Evolutionary conservation across 2,113 vertebrate genomes (phyloP).

Genomic region (Amblyornis subalaris): DNA sequence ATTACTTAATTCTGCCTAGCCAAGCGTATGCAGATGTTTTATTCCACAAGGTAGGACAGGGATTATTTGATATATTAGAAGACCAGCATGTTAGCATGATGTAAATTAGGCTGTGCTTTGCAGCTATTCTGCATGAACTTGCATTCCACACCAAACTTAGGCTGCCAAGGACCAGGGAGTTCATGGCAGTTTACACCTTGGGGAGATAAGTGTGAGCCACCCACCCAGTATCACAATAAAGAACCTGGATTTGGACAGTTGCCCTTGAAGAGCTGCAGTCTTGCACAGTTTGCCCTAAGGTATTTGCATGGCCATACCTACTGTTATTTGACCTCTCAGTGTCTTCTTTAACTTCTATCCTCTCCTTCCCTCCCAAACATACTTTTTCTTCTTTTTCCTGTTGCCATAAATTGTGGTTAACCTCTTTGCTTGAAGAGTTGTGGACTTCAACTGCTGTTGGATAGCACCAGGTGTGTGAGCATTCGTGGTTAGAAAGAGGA

Average conservation of each 20-base stretch:
- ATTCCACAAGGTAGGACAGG: not conserved
- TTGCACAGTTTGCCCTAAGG: not conserved
- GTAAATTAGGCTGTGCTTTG: not conserved
- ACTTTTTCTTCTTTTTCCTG: conserved; percentile 50
- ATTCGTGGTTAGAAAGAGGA: conserved; percentile 52
- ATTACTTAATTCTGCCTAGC: not conserved
- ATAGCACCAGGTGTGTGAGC: conserved; percentile 47
- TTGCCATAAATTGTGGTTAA: conserved; percentile 62
- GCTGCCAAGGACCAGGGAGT: not conserved
- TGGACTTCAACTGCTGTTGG: conserved; percentile 26
- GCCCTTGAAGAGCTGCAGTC: not conserved
- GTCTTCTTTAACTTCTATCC: conserved; percentile 8
- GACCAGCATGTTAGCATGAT: not conserved
- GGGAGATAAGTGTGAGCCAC: not conserved
- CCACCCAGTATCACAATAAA: not conserved
- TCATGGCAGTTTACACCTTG: not conserved
- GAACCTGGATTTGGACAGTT: not conserved
- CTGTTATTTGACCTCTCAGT: not conserved
- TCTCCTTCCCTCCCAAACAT: not conserved
- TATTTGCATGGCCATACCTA: not conserved
- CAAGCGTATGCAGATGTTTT: not conserved
- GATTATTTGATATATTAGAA: not conserved
- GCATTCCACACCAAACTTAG: not conserved
- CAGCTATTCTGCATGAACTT: not conserved
- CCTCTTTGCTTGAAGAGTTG: conserved; percentile 9